Evolutionary conservation across 2,888 invertebrate genomes (phyloP).

Genomic region (Sesia apiformis): DNA sequence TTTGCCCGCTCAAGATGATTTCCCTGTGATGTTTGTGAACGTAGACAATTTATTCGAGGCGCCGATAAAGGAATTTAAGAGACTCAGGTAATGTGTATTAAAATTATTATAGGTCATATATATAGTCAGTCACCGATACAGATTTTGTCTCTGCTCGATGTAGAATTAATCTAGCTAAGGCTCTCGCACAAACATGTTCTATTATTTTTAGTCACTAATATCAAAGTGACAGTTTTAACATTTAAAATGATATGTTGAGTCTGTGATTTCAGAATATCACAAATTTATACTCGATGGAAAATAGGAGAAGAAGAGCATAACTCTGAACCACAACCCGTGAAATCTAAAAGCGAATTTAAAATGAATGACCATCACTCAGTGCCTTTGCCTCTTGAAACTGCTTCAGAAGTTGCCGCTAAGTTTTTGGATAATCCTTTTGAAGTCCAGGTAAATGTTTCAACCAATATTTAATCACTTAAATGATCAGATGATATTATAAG

Average conservation of each 20-base stretch:
- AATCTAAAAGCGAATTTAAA: constrained; percentile 14
- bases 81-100: constrained; percentile 25
- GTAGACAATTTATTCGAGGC: constrained; percentile 34
- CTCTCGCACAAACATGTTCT: not conserved
- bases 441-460: constrained; percentile 30
- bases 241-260: not conserved
- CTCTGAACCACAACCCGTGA: constrained; percentile 23
- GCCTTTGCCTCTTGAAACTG: constrained; percentile 18
- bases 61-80: constrained; percentile 35
- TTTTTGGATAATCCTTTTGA: constrained; percentile 35
- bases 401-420: constrained; percentile 19
- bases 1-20: constrained; percentile 52
- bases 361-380: constrained; percentile 40
- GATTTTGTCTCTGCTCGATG: not conserved
- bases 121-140: not conserved
- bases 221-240: not conserved
- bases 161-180: too few species aligned
- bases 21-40: constrained; percentile 49
- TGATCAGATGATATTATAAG: not conserved
- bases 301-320: constrained; percentile 28
- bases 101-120: not conserved
- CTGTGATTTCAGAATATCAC: constrained; percentile 28
- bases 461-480: not conserved
- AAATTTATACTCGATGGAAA: constrained; percentile 45
- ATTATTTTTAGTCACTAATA: too few species aligned